Percentiles rank a stretch among this genome's conserved stretches.
phyloP scores from a whole-genome alignment of 2,888 invertebrate species.

The Lapara coniferarum region DNA sequence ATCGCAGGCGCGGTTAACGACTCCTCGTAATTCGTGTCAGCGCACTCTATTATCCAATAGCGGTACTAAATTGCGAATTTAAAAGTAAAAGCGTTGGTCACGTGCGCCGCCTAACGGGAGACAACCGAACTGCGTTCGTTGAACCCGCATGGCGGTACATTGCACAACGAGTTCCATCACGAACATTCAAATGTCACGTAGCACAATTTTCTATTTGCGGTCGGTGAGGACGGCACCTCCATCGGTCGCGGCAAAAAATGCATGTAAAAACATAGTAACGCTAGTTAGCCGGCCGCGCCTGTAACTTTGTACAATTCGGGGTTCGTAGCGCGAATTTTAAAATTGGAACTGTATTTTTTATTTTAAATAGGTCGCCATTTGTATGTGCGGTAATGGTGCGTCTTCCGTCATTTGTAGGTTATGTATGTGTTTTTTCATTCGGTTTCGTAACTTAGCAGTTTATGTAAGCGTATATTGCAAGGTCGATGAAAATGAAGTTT shows the following conservation, averaged over 20 bases:
- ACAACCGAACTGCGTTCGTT: conserved; percentile 74
- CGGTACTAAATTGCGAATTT: conserved; percentile 73
- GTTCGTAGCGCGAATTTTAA: conserved; percentile 72
- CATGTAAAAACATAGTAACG: conserved; percentile 32
- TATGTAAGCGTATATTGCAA: conserved; percentile 29
- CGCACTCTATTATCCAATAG: conserved; percentile 72
- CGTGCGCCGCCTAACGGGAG: conserved; percentile 76
- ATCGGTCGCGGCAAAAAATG: conserved; percentile 26
- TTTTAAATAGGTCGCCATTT: conserved; percentile 61
- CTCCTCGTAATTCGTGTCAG: conserved; percentile 38
- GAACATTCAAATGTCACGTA: conserved; percentile 52
- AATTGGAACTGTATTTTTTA: conserved; percentile 55
- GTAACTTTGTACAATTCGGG: conserved; percentile 31
- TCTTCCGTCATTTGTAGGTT: conserved; percentile 30
- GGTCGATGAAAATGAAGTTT: conserved; percentile 24
- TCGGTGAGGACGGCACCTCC: conserved; percentile 12
- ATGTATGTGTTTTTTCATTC: conserved; percentile 38
- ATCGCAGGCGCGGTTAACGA: conserved; percentile 26
- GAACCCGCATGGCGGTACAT: conserved; percentile 59
- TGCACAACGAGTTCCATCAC: conserved; percentile 57
- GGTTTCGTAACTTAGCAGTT: conserved; percentile 25
- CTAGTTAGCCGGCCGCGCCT: neutral
- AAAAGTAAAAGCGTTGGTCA: conserved; percentile 77
- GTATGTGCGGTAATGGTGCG: conserved; percentile 45
- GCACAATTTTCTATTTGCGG: conserved; percentile 28